A percentile compares a stretch with the other conserved stretches of the same genome.
Conservation (phyloP, 2,888 invertebrate species). For the Oscheius sp. region DNA sequence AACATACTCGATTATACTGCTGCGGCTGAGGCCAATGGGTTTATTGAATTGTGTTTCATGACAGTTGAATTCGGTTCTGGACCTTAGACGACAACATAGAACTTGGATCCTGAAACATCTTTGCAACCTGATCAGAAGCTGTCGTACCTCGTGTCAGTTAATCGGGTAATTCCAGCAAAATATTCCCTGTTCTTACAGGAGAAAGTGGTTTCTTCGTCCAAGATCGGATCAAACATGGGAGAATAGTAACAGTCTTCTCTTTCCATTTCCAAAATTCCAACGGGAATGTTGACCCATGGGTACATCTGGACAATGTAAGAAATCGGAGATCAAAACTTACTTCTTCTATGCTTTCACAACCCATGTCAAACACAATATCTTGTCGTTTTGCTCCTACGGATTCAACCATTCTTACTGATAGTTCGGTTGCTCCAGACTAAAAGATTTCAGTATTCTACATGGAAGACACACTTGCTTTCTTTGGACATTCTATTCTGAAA, state of each 20-base stretch:
- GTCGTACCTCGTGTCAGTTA: slow-evolving; percentile 65
- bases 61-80: slow-evolving; percentile 68
- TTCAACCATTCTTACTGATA: slow-evolving; percentile 70
- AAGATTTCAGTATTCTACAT: background rate
- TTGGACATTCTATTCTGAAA: slow-evolving; percentile 72
- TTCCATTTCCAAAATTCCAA: slow-evolving; percentile 66
- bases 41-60: slow-evolving; percentile 65
- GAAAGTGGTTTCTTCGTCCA: slow-evolving; percentile 58
- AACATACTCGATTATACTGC: slow-evolving; percentile 66
- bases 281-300: slow-evolving; percentile 70
- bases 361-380: slow-evolving; percentile 70
- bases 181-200: slow-evolving; percentile 68
- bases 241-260: slow-evolving; percentile 71
- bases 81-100: slow-evolving; percentile 69
- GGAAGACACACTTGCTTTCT: slow-evolving; percentile 60
- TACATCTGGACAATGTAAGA: slow-evolving; percentile 53
- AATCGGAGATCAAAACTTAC: slow-evolving; percentile 37
- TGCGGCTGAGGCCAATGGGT: slow-evolving; percentile 66
- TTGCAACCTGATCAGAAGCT: background rate
- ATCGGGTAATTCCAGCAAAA: slow-evolving; percentile 70
- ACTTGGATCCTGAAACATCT: slow-evolving; percentile 67
- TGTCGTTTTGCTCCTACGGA: slow-evolving; percentile 70
- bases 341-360: slow-evolving; percentile 67
- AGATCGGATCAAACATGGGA: slow-evolving; percentile 66
- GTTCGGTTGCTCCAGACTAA: slow-evolving; percentile 55